Evolutionary conservation across 2,888 invertebrate genomes (phyloP).

Genomic region (Leucophenga montana): DNA sequence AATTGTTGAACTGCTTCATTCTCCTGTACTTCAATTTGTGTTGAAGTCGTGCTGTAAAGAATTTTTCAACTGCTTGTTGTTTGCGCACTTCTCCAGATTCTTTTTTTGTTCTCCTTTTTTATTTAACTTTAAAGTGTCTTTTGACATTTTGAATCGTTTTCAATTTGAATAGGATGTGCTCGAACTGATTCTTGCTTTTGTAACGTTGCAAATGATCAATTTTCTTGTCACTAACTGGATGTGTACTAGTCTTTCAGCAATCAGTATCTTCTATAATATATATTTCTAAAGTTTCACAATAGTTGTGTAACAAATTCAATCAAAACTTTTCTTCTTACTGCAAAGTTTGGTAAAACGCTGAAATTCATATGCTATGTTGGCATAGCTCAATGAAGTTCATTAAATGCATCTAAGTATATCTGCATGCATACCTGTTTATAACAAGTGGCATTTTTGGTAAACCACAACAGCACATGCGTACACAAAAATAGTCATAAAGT

Average conservation of each 20-base stretch:
- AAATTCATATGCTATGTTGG: too few relatives aligned
- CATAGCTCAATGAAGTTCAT: too few relatives aligned
- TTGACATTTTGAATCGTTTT: constrained; percentile 33
- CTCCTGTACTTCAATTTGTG: constrained; percentile 3
- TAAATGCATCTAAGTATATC: too few relatives aligned
- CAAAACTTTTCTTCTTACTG: too few relatives aligned
- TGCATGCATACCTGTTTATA: neutral
- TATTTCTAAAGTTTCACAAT: too few relatives aligned
- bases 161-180: constrained; percentile 28
- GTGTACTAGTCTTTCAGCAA: too few relatives aligned
- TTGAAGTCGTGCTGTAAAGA: constrained; percentile 12
- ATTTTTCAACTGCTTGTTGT: constrained; percentile 10
- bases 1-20: constrained; percentile 5
- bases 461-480: constrained; percentile 31
- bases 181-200: neutral
- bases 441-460: constrained; percentile 20
- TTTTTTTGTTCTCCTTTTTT: constrained; percentile 9
- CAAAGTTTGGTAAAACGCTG: too few relatives aligned
- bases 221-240: constrained; percentile 2
- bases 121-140: constrained; percentile 8
- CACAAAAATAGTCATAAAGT: constrained; percentile 57
- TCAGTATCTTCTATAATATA: too few relatives aligned
- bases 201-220: neutral
- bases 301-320: too few relatives aligned
- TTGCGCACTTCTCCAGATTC: constrained; percentile 5